A percentile compares a stretch with the other conserved stretches of the same genome.
Conservation (phyloP, 1,140 invertebrate genomes). For the Drosophila eugracilis region DNA sequence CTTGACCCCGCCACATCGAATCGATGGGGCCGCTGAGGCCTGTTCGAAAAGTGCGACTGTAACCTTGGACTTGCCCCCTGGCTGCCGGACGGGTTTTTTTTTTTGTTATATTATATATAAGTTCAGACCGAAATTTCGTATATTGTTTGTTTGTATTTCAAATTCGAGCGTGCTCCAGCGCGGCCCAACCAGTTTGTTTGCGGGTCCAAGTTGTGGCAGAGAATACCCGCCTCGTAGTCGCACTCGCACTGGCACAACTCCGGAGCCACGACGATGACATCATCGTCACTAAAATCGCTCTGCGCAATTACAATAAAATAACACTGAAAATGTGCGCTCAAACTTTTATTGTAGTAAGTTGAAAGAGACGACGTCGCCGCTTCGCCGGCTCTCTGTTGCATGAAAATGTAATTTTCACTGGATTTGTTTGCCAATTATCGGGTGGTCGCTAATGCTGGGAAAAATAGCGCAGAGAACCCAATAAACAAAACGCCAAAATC, state of each 20-base stretch:
- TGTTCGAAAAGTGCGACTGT: constrained; percentile 24
- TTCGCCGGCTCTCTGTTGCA: constrained; percentile 40
- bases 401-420: constrained; percentile 55
- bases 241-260: constrained; percentile 53
- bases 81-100: constrained; percentile 22
- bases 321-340: constrained; percentile 53
- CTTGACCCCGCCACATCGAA: constrained; percentile 52
- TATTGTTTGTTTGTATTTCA: constrained; percentile 60
- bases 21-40: constrained; percentile 18
- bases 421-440: constrained; percentile 57
- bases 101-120: constrained; percentile 2
- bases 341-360: constrained; percentile 57
- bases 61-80: constrained; percentile 74
- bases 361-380: constrained; percentile 10
- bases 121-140: constrained; percentile 29
- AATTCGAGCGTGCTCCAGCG: constrained; percentile 42
- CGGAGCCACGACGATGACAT: constrained; percentile 63
- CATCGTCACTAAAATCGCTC: constrained; percentile 67
- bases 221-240: no score
- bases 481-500: constrained; percentile 76
- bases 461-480: constrained; percentile 51
- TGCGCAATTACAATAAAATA: constrained; percentile 75
- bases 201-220: constrained; percentile 15
- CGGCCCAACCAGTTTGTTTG: constrained; percentile 64
- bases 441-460: constrained; percentile 43